These are phyloP conservation scores for Jaculus jaculus DNA, from an alignment of 2,113 vertebrate genomes.

Conservation along the genomic window DNA sequence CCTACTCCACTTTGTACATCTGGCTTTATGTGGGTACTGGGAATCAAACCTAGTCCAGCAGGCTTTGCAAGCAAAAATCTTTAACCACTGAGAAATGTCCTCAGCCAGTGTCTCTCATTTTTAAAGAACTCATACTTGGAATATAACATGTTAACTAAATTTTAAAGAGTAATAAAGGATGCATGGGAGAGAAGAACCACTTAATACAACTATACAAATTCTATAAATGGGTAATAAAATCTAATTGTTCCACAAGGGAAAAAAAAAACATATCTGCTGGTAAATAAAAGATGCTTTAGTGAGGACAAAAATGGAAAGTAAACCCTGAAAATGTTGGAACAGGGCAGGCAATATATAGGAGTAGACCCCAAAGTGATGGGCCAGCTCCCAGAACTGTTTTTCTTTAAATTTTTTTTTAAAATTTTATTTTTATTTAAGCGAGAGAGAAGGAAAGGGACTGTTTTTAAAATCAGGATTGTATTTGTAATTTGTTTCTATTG, in stretches of 20 bases:
- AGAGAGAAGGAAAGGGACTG: background rate
- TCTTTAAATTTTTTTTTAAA: too few species aligned
- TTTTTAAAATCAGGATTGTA: conserved; percentile 28
- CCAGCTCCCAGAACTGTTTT: background rate
- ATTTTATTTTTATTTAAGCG: too few species aligned
- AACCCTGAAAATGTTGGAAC: background rate
- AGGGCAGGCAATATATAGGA: background rate
- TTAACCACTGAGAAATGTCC: too few species aligned
- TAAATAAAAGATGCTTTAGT: conserved; percentile 18
- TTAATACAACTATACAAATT: conserved; percentile 78
- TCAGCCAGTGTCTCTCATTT: background rate
- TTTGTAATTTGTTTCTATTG: conserved; percentile 16
- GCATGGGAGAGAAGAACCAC: conserved; percentile 11
- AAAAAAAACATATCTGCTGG: background rate
- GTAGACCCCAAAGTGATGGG: background rate
- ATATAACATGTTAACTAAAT: conserved; percentile 55
- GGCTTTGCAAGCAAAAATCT: too few species aligned
- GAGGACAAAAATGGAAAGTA: conserved; percentile 16
- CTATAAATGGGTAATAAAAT: conserved; percentile 85
- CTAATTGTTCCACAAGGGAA: conserved; percentile 79
- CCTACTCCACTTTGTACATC: too few species aligned
- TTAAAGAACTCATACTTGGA: conserved; percentile 19
- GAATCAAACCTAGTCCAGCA: too few species aligned
- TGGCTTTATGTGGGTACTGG: too few species aligned
- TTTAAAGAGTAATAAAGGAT: conserved; percentile 21